Base-by-base conservation (phyloP, 2,888 invertebrate genomes). In the Chironomus tentans region DNA sequence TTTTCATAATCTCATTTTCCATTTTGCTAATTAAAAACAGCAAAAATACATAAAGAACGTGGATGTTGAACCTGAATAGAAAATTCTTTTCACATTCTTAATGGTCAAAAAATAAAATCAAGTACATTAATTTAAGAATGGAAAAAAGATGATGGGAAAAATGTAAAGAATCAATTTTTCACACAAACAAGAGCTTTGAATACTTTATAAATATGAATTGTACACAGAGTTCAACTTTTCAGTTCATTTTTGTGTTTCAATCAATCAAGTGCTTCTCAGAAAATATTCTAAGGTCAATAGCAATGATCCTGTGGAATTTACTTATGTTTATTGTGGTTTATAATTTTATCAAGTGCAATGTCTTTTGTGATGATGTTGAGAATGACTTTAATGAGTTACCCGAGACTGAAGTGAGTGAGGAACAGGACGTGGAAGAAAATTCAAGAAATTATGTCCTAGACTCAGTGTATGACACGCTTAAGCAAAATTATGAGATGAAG, bases 401-500 rank as follows among this genome's bases (percentile, higher is more conserved):
- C 4, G 22, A 13, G 3, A 22, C 13, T 3, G 18, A 15, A 22
- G 4, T 72, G 4, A 38, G 38, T 10, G 48, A 68, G 15, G 61
- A 50, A 28, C 0, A n/a, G 12, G 15, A 13, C 7, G 46, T 13
- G 1, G 65, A 48, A 22, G 74, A 74, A 21, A 24, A 74, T 12
- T 56, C 56, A 15, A n/a, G 56, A 56, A 72, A 72, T 28, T 65
- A 22, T n/a, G 74, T 74, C 2, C 74, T 74, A 4, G 74, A 74
- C 21, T 48, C 47, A 10, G 74, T 74, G 1, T 74, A 74, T 47
- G 74, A 74, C 24, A 74, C 65, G 22, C 48, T 74, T 48, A 62
- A 18, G 18, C 48, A 74, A 7, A 74, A 74, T 68, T 74, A 74
- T 65, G 74, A 74, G 18, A 21, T 74, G n/a, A 65, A 74, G 10